These are phyloP conservation scores for Monomorium pharaonis DNA, from an alignment of 1,140 invertebrate genomes.

Conservation along the genomic window DNA sequence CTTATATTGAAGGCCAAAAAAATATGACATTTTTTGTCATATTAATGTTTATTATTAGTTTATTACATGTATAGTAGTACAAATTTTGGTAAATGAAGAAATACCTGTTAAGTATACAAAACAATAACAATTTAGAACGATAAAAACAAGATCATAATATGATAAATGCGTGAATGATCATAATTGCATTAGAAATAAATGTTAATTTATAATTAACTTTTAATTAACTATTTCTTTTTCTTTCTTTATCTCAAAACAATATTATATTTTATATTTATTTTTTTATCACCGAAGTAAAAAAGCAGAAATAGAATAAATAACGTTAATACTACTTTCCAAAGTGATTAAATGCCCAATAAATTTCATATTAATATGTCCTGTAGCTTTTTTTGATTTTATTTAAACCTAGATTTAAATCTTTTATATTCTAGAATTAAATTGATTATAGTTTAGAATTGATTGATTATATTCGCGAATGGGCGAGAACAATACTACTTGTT, in stretches of 20 bases:
- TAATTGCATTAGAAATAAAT: not conserved
- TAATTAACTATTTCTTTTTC: not conserved
- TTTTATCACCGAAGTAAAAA: not conserved
- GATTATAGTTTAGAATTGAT: no score
- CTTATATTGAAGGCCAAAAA: not conserved
- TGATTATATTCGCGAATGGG: not conserved
- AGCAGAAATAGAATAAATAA: not conserved
- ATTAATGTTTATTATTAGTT: no score
- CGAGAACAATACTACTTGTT: not conserved
- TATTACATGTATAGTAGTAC: not conserved
- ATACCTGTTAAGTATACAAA: not conserved
- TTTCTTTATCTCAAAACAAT: no score
- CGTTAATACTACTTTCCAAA: not conserved
- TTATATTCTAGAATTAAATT: not conserved
- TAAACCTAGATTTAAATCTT: not conserved
- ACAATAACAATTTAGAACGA: not conserved
- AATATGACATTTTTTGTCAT: not conserved
- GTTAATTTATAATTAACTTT: not conserved
- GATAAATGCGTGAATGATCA: not conserved
- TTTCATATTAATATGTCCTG: not conserved
- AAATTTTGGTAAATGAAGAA: not conserved
- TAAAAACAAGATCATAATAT: not conserved
- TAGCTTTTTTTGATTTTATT: not conserved
- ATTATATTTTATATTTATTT: not conserved
- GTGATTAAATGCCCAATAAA: not conserved